Evolutionary conservation across 1,140 invertebrate genomes (phyloP).

Genomic region (Lepidotrigona ventralis): DNA sequence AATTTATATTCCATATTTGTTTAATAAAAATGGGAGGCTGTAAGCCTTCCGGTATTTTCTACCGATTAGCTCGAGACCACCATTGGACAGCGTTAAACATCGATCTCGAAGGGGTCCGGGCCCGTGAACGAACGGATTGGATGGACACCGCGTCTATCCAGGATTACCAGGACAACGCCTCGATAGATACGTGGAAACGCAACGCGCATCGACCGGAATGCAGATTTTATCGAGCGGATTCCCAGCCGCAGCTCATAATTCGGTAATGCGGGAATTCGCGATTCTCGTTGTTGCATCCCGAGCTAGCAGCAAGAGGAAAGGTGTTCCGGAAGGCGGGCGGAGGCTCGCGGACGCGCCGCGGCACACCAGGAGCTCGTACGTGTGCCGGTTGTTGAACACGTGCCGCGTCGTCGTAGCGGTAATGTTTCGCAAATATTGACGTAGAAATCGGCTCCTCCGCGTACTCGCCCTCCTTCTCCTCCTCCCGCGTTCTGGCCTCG

Average conservation of each 20-base stretch:
- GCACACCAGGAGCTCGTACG: slow-evolving; percentile 21
- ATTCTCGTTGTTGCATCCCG: slow-evolving; percentile 11
- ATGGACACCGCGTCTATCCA: not conserved
- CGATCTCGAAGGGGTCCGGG: not conserved
- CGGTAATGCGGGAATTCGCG: slow-evolving; percentile 33
- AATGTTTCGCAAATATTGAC: slow-evolving; percentile 70
- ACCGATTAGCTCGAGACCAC: not conserved
- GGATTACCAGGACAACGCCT: not conserved
- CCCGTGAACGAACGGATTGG: too few relatives aligned
- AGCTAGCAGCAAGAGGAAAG: slow-evolving; percentile 13
- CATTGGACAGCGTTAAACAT: not conserved
- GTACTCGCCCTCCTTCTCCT: not conserved
- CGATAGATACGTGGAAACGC: slow-evolving; percentile 3
- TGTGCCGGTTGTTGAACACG: slow-evolving; percentile 39
- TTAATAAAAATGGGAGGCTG: too few relatives aligned
- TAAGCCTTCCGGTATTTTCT: not conserved
- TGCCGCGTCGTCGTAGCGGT: slow-evolving; percentile 49
- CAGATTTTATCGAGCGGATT: slow-evolving; percentile 50
- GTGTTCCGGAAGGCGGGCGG: not conserved
- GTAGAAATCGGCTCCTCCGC: slow-evolving; percentile 66
- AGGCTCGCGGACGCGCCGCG: not conserved
- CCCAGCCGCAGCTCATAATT: slow-evolving; percentile 33
- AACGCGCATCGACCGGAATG: slow-evolving; percentile 13
- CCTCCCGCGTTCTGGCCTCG: slow-evolving; percentile 30
- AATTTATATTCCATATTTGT: too few relatives aligned